Conservation (phyloP, 2,113 vertebrate species). For the Lanius ludovicianus region DNA sequence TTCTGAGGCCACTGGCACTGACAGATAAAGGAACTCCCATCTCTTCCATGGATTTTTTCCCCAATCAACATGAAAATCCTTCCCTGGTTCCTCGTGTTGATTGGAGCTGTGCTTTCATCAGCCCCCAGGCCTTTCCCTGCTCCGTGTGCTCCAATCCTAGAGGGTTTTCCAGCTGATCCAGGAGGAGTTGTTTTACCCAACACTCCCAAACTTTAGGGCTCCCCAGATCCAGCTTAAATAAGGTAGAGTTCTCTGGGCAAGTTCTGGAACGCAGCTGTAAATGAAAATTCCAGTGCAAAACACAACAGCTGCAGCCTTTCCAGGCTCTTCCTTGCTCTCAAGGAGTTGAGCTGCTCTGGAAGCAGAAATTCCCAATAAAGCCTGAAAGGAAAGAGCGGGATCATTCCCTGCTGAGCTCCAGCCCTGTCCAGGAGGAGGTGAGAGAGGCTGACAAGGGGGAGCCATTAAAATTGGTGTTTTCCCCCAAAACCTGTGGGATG, state of each 20-base stretch:
- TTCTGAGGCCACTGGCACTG: rapidly evolving
- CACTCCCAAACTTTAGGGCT: not conserved
- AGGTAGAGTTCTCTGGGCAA: not conserved
- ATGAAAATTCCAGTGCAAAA: not conserved
- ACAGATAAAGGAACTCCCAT: not conserved
- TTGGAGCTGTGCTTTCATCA: not conserved
- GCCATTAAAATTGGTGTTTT: rapidly evolving
- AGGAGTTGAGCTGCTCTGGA: not conserved
- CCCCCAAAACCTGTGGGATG: not conserved
- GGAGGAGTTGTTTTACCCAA: not conserved
- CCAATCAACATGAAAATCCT: rapidly evolving
- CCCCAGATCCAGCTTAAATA: not conserved
- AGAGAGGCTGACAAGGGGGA: not conserved
- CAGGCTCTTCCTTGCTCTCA: not conserved
- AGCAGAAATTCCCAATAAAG: not conserved
- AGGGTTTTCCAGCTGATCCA: not conserved
- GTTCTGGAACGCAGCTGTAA: not conserved
- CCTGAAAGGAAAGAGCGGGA: not conserved
- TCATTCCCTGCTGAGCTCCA: not conserved
- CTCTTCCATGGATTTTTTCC: not conserved
- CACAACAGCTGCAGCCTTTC: not conserved
- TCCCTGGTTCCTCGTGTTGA: rapidly evolving
- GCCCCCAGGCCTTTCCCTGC: not conserved
- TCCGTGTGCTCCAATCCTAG: rapidly evolving
- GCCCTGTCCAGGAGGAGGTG: not conserved